Evolutionary conservation across 2,797 vertebrate species (phyloP), one percentile per base, ranked within the genome.

Genomic region (Poecilia gillii): DNA sequence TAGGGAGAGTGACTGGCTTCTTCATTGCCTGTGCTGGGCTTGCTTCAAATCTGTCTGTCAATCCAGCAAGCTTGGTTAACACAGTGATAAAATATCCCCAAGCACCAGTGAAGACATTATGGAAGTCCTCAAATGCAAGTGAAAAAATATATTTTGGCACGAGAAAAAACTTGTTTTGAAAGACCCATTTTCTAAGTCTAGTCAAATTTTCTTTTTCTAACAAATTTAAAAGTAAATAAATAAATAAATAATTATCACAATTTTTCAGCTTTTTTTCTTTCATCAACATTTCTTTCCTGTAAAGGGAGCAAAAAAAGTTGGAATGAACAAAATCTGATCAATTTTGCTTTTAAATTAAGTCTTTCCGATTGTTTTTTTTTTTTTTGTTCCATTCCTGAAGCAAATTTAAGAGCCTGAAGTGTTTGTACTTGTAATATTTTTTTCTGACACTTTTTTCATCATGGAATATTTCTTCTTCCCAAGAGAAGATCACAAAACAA

Each of bases 1-100:
- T 13, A 16, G 6, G 11, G 11, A n/a, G 43, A 45, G 9, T 7
- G 31, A 43, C 36, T 45, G n/a, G 16, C 9, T 41, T 45, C 33
- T 53, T 43, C n/a, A 53, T 31, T 53, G n/a, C 6, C 66, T 68
- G 4, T 31, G 36, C 16, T 14, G 36, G 6, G 25, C 20, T 46
- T 23, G 25, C 20, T 45, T 77, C 49, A 77, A 51, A 71, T 55
- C 36, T 71, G 33, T 71, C 64, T 31, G 39, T 77, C 76, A 55
- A 55, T 23, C 6, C n/a, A 71, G 36, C 0, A 39, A 18, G 49
- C 31, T 47, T 66, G 59, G 36, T 72, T 77, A 55, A 51, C 66
- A 57, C 16, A 28, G 66, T 4, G 39, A 77, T 41, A 43, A 72
- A 41, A 57, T 55, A 70, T 45, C 68, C 39, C 49, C 12, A 72